Evolutionary conservation across 30 jellyfish, hydroid and myxozoan species (phyloP).

Genomic region (Cassiopea andromeda): DNA sequence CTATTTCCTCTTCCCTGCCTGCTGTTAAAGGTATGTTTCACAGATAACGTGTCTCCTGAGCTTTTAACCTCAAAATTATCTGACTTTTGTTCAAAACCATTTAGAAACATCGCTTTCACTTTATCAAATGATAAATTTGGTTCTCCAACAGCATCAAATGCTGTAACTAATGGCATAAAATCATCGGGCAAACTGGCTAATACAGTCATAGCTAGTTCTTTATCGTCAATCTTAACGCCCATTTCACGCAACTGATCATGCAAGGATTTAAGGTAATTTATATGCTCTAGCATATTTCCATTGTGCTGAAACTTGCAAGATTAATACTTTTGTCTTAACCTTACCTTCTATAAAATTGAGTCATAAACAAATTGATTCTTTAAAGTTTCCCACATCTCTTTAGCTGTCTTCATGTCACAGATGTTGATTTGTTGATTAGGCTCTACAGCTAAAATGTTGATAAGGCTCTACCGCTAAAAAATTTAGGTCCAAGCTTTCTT

Average conservation of each 20-base stretch:
- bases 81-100: slow-evolving; percentile 27
- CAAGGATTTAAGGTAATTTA: slow-evolving; percentile 38
- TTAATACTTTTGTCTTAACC: slow-evolving; percentile 44
- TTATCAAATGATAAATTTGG: slow-evolving; percentile 24
- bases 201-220: slow-evolving; percentile 45
- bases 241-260: slow-evolving; percentile 52
- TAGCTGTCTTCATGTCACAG: slow-evolving; percentile 30
- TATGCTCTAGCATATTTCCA: slow-evolving; percentile 57
- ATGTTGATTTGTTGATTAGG: slow-evolving; percentile 48
- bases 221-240: slow-evolving; percentile 22
- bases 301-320: slow-evolving; percentile 24
- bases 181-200: slow-evolving; percentile 59
- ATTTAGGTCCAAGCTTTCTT: slow-evolving; percentile 56
- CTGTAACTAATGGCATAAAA: slow-evolving; percentile 48
- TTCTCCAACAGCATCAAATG: slow-evolving; percentile 58
- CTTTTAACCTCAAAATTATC: slow-evolving; percentile 36
- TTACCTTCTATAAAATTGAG: slow-evolving; percentile 41
- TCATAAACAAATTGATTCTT: slow-evolving; percentile 53
- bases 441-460: slow-evolving; percentile 45
- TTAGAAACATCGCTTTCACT: slow-evolving; percentile 34
- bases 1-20: slow-evolving; percentile 34
- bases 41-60: slow-evolving; percentile 30
- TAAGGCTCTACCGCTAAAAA: too few relatives aligned
- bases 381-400: slow-evolving; percentile 47
- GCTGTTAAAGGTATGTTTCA: slow-evolving; percentile 26